Base-by-base conservation (phyloP, 2,113 vertebrate species). In the Leptobrachium ailaonicum region DNA sequence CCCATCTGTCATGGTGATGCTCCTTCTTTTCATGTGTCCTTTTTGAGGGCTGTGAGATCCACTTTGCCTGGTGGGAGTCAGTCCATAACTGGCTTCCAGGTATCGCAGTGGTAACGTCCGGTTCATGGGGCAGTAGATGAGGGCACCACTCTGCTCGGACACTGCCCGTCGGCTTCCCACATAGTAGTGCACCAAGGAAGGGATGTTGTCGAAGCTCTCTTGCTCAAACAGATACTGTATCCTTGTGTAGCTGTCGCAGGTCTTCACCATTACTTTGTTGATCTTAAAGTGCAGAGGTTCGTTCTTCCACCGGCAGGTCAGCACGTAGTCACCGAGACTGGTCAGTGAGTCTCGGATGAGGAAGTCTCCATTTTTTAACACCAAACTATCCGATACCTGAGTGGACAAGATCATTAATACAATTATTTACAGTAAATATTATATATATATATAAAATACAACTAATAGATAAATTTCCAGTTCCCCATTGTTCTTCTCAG, bases 1-100 rank as follows among this genome's bases (percentile, higher is more conserved):
- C 0, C 98, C 98, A 0, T 99, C 98, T 0, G 92, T 98, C 96
- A 99, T 96, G 84, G 98, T 99, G 88, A 98, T 93, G 42, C 98
- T 99, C 77, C 97, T 88, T 56, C 98, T 93, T 85, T 99, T 99
- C 89, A 98, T 98, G 89, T 98, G 94, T 1, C 96, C 94, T 62
- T 87, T 87, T n/a, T 94, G 85, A 0, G 97, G 95, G 58, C 96
- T 95, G 85, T 94, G 91, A 4, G 92, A 54, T 2, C 92, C 84
- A 60, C 95, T 89, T 0, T 95, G 93, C 83, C 96, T 97, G 56
- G 92, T 87, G 0, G 90, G 93, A 82, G 94, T 87, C 73, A 98
- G 92, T 73, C 96, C 94, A 0, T 98, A 98, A 80, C 95, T 98
- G 87, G 98, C 98, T 82, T 98, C 98, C 88, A 99, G 92, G 92